Percentiles rank a stretch among this genome's conserved stretches.
Evolutionary conservation across 2,888 invertebrate species (phyloP).

Genomic region (Aethes cnicana): DNA sequence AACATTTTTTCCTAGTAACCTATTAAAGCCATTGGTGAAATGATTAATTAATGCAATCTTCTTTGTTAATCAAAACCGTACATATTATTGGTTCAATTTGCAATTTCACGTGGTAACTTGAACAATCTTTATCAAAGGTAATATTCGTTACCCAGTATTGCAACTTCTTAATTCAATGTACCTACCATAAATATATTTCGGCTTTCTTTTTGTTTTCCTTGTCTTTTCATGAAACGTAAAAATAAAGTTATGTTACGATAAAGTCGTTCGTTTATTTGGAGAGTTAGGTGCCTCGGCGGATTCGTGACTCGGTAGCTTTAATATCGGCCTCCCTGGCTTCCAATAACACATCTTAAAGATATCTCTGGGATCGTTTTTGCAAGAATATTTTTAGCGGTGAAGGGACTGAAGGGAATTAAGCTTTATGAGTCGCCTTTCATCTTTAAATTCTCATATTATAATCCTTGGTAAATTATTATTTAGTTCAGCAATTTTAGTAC

Average conservation of each 20-base stretch:
- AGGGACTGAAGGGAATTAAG: slow-evolving; percentile 52
- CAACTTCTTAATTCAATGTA: slow-evolving; percentile 3
- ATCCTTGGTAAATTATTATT: slow-evolving; percentile 22
- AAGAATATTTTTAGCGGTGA: slow-evolving; percentile 54
- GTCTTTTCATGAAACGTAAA: slow-evolving; percentile 11
- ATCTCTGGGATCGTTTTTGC: slow-evolving; percentile 57
- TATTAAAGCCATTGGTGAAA: too few relatives aligned
- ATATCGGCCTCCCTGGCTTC: slow-evolving; percentile 46
- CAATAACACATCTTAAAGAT: slow-evolving; percentile 66
- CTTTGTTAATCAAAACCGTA: too few relatives aligned
- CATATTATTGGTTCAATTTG: too few relatives aligned
- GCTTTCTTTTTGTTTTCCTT: slow-evolving; percentile 5
- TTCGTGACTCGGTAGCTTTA: slow-evolving; percentile 33
- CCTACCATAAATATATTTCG: not conserved
- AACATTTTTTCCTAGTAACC: too few relatives aligned
- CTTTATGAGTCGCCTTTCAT: slow-evolving; percentile 47
- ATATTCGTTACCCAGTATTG: not conserved
- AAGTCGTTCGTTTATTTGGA: slow-evolving; percentile 42
- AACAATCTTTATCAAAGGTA: too few relatives aligned
- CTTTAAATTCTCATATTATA: slow-evolving; percentile 33
- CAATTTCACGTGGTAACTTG: too few relatives aligned
- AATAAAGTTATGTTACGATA: slow-evolving; percentile 33
- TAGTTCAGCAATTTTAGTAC: slow-evolving; percentile 14
- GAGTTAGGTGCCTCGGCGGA: slow-evolving; percentile 26
- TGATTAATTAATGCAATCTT: too few relatives aligned